Percentiles rank a stretch among this genome's conserved stretches.
phyloP scores from a whole-genome alignment of 1,140 invertebrate genomes.

The Trissolcus basalis region DNA sequence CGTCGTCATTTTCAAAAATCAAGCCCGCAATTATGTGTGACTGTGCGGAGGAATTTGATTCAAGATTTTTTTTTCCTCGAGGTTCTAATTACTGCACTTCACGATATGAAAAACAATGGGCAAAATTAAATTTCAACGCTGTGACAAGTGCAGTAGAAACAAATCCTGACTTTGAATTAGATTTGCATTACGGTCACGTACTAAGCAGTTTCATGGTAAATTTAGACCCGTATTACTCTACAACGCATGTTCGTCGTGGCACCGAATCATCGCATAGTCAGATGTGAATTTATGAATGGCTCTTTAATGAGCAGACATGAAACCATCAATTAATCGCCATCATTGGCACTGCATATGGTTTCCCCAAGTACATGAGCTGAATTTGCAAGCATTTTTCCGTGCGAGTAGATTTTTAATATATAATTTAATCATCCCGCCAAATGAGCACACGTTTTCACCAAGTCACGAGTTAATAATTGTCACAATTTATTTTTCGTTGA shows the following conservation, averaged over 20 bases:
- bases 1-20: no score
- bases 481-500: no score
- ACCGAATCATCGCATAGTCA: constrained; percentile 52
- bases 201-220: constrained; percentile 55
- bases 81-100: no score
- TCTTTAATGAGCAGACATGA: constrained; percentile 61
- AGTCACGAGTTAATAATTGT: no score
- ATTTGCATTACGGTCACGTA: constrained; percentile 59
- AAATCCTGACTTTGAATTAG: constrained; percentile 37
- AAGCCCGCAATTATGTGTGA: no score
- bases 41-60: no score
- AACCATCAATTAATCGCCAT: constrained; percentile 59
- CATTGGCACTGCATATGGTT: constrained; percentile 35
- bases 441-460: neutral
- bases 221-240: constrained; percentile 60
- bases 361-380: constrained; percentile 10
- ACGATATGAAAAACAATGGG: constrained; percentile 9
- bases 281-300: constrained; percentile 57
- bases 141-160: constrained; percentile 16
- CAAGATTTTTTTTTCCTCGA: no score
- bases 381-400: constrained; percentile 27
- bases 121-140: constrained; percentile 13
- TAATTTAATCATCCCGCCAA: neutral
- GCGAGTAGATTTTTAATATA: constrained; percentile 5
- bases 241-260: constrained; percentile 46